Percentiles rank a stretch among this genome's conserved stretches.
phyloP scores from a whole-genome alignment of 2,888 invertebrate species.

The Sicus ferrugineus region DNA sequence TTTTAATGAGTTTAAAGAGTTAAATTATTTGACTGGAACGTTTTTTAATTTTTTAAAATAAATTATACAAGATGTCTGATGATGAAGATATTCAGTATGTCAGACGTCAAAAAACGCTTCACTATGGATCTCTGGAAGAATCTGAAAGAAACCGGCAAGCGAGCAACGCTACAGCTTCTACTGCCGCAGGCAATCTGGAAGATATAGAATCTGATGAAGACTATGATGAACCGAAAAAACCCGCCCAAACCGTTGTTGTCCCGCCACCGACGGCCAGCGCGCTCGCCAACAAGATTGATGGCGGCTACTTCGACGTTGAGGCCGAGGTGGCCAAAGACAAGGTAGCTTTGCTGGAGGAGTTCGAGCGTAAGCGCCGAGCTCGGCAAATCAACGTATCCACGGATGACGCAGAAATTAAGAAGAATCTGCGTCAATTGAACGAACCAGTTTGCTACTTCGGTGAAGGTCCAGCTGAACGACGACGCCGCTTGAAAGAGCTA shows the following conservation, averaged over 20 bases:
- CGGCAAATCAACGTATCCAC: constrained; percentile 97
- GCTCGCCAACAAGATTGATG: constrained; percentile 59
- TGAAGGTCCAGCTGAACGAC: constrained; percentile 96
- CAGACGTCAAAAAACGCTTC: constrained; percentile 79
- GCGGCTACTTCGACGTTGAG: constrained; percentile 65
- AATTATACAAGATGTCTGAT: constrained; percentile 74
- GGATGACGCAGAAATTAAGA: constrained; percentile 95
- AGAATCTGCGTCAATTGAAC: constrained; percentile 86
- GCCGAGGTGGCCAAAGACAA: constrained; percentile 77
- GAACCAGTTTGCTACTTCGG: constrained; percentile 98
- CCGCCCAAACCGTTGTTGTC: constrained; percentile 33
- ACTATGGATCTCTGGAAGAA: constrained; percentile 92
- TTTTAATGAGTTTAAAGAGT: not conserved
- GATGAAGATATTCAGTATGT: constrained; percentile 76
- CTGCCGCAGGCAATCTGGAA: constrained; percentile 56
- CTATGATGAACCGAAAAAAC: constrained; percentile 68
- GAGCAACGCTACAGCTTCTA: constrained; percentile 34
- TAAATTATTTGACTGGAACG: not conserved
- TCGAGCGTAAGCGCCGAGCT: constrained; percentile 91
- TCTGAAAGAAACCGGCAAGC: constrained; percentile 75
- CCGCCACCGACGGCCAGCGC: constrained; percentile 52
- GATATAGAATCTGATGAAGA: constrained; percentile 71
- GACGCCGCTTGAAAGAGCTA: constrained; percentile 89
- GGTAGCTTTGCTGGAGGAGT: constrained; percentile 91
- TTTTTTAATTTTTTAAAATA: not conserved